phyloP scores from a whole-genome alignment of 2,113 vertebrate species.

The Percina caprodes region DNA sequence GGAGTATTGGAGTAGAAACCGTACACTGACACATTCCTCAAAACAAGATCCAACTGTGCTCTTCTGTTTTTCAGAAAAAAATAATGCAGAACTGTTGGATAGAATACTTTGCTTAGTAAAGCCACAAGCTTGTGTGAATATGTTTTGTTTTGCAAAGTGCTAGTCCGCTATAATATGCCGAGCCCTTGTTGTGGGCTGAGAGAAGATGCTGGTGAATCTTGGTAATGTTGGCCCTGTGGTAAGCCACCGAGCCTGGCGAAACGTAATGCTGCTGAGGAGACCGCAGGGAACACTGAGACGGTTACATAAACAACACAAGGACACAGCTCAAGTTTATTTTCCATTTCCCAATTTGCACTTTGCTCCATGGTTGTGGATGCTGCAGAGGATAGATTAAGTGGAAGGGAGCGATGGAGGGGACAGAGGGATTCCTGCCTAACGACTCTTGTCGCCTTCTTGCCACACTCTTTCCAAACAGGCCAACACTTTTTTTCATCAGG shows the following conservation, averaged over 20 bases:
- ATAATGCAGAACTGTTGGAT: background rate
- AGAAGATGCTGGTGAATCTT: slow-evolving; percentile 34
- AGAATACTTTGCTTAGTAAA: background rate
- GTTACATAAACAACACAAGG: slow-evolving; percentile 19
- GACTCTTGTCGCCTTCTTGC: slow-evolving; percentile 54
- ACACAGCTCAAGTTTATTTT: slow-evolving; percentile 13
- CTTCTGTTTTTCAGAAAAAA: background rate
- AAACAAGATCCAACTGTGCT: slow-evolving; percentile 14
- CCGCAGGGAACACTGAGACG: slow-evolving; percentile 31
- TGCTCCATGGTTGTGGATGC: slow-evolving; percentile 11
- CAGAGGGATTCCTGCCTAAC: slow-evolving; percentile 56
- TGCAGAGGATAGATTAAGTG: slow-evolving; percentile 24
- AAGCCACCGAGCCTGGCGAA: slow-evolving; percentile 11
- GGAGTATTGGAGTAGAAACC: background rate
- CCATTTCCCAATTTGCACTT: slow-evolving; percentile 25
- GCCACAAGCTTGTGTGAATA: slow-evolving; percentile 7
- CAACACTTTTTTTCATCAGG: slow-evolving; percentile 48
- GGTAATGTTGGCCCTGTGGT: slow-evolving; percentile 10
- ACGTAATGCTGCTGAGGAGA: slow-evolving; percentile 19
- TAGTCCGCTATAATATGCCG: background rate
- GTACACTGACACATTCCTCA: slow-evolving; percentile 12
- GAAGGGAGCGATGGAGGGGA: slow-evolving; percentile 27
- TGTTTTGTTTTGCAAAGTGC: background rate
- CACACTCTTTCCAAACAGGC: slow-evolving; percentile 58
- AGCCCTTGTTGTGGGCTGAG: slow-evolving; percentile 29